Evolutionary conservation across 2,797 vertebrate genomes (phyloP), one percentile per base, ranked within the genome.

Genomic region (Petrocephalus sullivani): DNA sequence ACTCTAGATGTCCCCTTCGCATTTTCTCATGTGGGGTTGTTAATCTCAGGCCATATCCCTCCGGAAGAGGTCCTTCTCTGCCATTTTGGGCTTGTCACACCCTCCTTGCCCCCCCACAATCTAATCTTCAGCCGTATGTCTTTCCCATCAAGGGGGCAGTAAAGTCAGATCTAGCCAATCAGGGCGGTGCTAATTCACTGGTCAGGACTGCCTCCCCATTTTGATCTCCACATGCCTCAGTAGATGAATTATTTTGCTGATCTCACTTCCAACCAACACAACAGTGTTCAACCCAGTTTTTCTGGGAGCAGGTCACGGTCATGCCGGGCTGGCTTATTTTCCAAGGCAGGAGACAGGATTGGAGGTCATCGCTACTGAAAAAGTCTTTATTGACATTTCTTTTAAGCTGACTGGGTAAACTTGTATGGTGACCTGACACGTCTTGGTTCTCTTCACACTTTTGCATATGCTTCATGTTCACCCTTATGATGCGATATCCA

Each of bases 11-110:
- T 4, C 28, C 16, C 67, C 16, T 23, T 37, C 33, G 1, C 33
- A 75, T 37, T 41, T 83, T 83, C 81, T 83, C 49, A 46, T 53
- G 81, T 49, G 5, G n/a, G 41, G 41, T 19, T 83, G 81, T 49
- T 41, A 83, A 83, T 53, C 41, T 49, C 81, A 21, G 78, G 12
- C n/a, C n/a, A n/a, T 3, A 8, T 56, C 53, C 49, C n/a, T 56
- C 28, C 71, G 41, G 71, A n/a, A 46, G 37, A 19, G 71, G 14
- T 46, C 89, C 90, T 87, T 89, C 87, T 49, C 54, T 87, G 67
- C 60, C 49, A 49, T 75, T 78, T 64, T 78, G n/a, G 71, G 41
- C 37, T 78, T 46, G 19, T 46, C 33, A 78, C 60, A n/a, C 16
- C 53, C 19, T 23, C 21, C 41, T 49, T 5, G 9, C 9, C 41